A percentile compares a stretch with the other conserved stretches of the same genome.
phyloP scores from a whole-genome alignment of 2,888 invertebrate genomes.

The Scaptomyza cyrtandrae region DNA sequence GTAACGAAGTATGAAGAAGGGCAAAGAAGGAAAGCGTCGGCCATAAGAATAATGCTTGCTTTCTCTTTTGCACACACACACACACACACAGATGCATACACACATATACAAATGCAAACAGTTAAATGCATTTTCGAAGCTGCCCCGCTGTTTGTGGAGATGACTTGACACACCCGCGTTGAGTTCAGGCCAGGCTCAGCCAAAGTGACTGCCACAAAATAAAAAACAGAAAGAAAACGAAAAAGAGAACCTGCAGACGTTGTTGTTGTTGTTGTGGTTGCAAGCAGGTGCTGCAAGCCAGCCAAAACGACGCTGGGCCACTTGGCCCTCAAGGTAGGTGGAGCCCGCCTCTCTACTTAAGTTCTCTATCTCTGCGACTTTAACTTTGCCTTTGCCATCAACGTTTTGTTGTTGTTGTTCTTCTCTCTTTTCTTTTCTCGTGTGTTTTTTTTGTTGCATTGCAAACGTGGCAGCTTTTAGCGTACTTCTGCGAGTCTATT shows the following conservation, averaged over 20 bases:
- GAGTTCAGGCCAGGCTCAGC: constrained; percentile 35
- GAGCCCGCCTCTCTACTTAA: constrained; percentile 60
- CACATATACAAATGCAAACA: constrained; percentile 51
- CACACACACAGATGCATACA: constrained; percentile 30
- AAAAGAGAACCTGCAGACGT: constrained; percentile 7
- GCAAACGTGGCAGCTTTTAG: constrained; percentile 9
- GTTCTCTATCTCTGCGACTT: constrained; percentile 9
- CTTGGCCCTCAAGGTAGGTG: constrained; percentile 61
- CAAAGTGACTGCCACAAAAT: constrained; percentile 68
- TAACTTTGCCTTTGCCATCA: constrained; percentile 33
- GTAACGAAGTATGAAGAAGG: constrained; percentile 32
- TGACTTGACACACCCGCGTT: constrained; percentile 78
- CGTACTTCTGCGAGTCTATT: neutral
- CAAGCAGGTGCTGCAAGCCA: constrained; percentile 73
- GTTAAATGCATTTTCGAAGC: constrained; percentile 72
- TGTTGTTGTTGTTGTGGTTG: constrained; percentile 24
- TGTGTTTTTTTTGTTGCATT: constrained; percentile 4
- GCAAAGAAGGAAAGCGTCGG: constrained; percentile 23
- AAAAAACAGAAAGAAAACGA: constrained; percentile 26
- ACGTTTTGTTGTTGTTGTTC: constrained; percentile 28
- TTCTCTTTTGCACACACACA: constrained; percentile 61
- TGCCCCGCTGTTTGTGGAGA: constrained; percentile 70
- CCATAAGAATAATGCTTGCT: constrained; percentile 73
- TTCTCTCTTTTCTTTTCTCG: constrained; percentile 3
- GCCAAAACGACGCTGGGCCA: constrained; percentile 66